Base-by-base conservation (phyloP, 23 tunicate species). In the Botrylloides violaceus region DNA sequence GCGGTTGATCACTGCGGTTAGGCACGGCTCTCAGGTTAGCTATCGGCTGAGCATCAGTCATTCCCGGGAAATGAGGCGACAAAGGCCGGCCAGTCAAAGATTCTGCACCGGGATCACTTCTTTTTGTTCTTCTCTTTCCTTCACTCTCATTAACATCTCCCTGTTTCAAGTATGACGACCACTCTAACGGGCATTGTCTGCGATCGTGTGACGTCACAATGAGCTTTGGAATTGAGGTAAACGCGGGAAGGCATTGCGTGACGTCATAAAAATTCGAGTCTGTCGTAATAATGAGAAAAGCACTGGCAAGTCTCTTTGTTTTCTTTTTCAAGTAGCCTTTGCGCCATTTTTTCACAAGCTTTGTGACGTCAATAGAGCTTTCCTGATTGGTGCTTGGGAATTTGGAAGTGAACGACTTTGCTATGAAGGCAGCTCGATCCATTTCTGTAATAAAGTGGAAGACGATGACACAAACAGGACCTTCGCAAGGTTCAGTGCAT, bases 131-230 rank as follows among this genome's bases (percentile, higher is more conserved):
- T n/a, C n/a, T n/a, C n/a, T n/a, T n/a, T n/a, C n/a, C n/a, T n/a
- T n/a, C n/a, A n/a, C n/a, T n/a, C n/a, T n/a, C n/a, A n/a, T n/a
- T n/a, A n/a, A n/a, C n/a, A n/a, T n/a, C 36, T 7, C 33, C 33
- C 33, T 64, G 38, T 23, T 33, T 12, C 36, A 27, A 23, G 36
- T 64, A 64, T 1, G 70, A 64, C 70, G 37, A 1, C 37, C 32
- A n/a, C n/a, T n/a, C n/a, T n/a, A n/a, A n/a, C n/a, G 74, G 74
- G 1, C 74, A 68, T 38, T 68, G 74, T 24, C 74, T 19, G 9
- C 29, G 6, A 22, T 68, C 74, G 0, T 24, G 30, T 2, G 74
- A 68, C 36, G 37, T 43, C 37, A 68, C 21, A 5, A 68, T 24
- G 29, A 68, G 21, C 28, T 37, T 68, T 0, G 74, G 74, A 19